phyloP scores from a whole-genome alignment of 2,888 invertebrate genomes.

The Drosophila trichaetosa region DNA sequence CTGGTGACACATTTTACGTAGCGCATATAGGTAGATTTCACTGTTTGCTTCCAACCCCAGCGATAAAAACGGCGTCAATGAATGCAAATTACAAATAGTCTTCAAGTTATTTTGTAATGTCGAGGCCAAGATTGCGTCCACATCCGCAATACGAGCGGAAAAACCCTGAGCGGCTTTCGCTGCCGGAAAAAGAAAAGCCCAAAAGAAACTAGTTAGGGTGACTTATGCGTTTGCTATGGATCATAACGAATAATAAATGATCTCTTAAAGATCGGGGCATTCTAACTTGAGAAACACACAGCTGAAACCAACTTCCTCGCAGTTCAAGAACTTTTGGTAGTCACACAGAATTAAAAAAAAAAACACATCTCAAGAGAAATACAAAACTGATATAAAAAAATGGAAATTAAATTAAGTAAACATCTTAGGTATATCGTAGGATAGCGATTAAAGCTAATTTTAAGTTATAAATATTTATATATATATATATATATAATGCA shows the following conservation, averaged over 20 bases:
- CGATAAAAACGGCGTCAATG: conserved; percentile 68
- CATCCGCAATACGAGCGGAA: conserved; percentile 39
- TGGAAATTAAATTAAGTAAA: neutral
- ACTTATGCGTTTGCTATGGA: conserved; percentile 11
- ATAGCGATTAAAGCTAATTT: neutral
- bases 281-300: neutral
- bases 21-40: conserved; percentile 54
- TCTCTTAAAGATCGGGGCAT: neutral
- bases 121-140: conserved; percentile 44
- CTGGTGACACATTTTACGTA: conserved; percentile 65
- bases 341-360: neutral
- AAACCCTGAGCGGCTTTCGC: conserved; percentile 54
- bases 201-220: conserved; percentile 42
- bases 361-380: neutral
- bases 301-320: neutral
- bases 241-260: conserved; percentile 16
- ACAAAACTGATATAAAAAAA: neutral
- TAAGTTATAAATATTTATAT: neutral
- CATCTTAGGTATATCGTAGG: neutral
- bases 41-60: conserved; percentile 49
- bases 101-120: conserved; percentile 60
- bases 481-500: no score
- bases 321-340: neutral
- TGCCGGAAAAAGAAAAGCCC: conserved; percentile 50
- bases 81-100: conserved; percentile 75